A percentile compares a stretch with the other conserved stretches of the same genome.
These are phyloP conservation scores for Blomia tropicalis DNA, from an alignment of 2,888 invertebrate species.

Conservation along the genomic window DNA sequence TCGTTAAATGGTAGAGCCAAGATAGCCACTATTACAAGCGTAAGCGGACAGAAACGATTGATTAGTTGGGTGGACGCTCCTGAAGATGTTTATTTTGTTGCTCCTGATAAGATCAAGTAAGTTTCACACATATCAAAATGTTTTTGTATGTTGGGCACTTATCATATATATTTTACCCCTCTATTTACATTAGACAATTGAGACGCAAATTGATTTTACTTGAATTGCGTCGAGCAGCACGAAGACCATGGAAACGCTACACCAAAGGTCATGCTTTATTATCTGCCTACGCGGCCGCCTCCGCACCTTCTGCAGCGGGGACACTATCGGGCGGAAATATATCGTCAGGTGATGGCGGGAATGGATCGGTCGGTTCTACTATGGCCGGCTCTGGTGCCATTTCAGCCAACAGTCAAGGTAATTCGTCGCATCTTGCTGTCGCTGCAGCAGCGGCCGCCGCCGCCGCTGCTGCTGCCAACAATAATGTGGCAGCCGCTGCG, in stretches of 20 bases:
- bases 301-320: neutral
- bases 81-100: slow-evolving; percentile 87
- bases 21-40: slow-evolving; percentile 58
- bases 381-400: neutral
- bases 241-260: slow-evolving; percentile 51
- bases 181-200: slow-evolving; percentile 53
- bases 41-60: slow-evolving; percentile 58
- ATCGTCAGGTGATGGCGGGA: neutral
- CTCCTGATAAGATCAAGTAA: slow-evolving; percentile 76
- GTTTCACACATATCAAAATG: slow-evolving; percentile 34
- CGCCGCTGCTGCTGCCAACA: neutral
- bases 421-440: neutral
- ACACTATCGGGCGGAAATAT: no score
- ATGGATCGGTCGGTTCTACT: neutral
- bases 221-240: slow-evolving; percentile 64
- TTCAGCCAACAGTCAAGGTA: neutral
- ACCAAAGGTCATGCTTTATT: slow-evolving; percentile 10
- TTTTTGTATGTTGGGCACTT: neutral
- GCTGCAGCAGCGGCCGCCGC: neutral
- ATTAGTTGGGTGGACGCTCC: slow-evolving; percentile 97
- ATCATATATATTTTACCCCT: neutral
- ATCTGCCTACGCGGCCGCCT: neutral
- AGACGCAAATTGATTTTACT: slow-evolving; percentile 60
- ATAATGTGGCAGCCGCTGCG: no score
- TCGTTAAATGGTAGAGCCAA: slow-evolving; percentile 60